phyloP scores from a whole-genome alignment of 1,140 invertebrate genomes.

The Brachionus koreanus region DNA sequence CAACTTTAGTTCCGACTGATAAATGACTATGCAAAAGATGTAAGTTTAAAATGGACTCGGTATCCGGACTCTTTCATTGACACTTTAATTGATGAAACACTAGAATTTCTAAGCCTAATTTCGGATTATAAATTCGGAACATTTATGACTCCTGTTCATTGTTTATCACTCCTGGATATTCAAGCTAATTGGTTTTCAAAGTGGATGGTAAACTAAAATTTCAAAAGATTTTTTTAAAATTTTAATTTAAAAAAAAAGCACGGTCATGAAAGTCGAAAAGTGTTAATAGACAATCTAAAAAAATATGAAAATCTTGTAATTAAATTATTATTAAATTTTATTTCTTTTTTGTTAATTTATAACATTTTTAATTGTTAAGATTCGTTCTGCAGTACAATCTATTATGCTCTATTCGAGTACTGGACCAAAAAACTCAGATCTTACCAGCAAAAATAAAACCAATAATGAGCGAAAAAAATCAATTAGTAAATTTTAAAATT shows the following conservation, averaged over 20 bases:
- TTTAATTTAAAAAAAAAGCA: slow-evolving; percentile 53
- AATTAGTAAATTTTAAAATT: background rate
- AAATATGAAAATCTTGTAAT: slow-evolving; percentile 51
- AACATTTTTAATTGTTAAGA: no score
- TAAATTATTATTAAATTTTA: no score
- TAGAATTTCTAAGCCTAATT: slow-evolving; percentile 51
- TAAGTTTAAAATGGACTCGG: slow-evolving; percentile 56
- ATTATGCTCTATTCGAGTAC: background rate
- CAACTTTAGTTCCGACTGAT: slow-evolving; percentile 55
- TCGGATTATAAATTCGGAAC: slow-evolving; percentile 44
- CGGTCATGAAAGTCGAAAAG: slow-evolving; percentile 55
- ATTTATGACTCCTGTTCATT: slow-evolving; percentile 53
- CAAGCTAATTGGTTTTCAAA: slow-evolving; percentile 57
- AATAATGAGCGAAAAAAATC: background rate
- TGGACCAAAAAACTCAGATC: background rate
- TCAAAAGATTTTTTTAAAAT: background rate
- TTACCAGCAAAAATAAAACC: background rate
- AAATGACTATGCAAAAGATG: slow-evolving; percentile 57
- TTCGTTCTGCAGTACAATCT: background rate
- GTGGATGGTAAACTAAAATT: slow-evolving; percentile 53
- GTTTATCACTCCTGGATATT: slow-evolving; percentile 55
- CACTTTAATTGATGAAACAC: slow-evolving; percentile 53
- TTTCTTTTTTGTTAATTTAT: no score
- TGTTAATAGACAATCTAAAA: slow-evolving; percentile 50
- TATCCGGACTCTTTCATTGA: slow-evolving; percentile 55